These are phyloP conservation scores for Bombus balteatus DNA, from an alignment of 1,140 invertebrate species.

Conservation along the genomic window DNA sequence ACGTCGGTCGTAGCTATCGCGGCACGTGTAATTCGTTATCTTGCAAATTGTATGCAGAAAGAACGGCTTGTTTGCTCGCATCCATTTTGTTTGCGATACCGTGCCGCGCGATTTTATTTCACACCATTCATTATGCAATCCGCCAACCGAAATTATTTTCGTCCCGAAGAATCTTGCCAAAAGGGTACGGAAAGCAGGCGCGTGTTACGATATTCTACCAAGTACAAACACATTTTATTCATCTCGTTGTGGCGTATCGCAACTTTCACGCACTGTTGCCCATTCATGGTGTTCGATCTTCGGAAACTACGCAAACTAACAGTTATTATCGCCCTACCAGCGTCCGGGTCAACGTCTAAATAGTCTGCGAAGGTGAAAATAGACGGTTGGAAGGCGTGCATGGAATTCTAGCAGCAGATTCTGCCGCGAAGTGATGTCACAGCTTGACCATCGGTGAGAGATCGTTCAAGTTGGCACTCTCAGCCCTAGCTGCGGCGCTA, in stretches of 20 bases:
- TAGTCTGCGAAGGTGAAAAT: conserved; percentile 21
- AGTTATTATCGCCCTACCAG: background rate
- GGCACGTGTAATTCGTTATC: conserved; percentile 26
- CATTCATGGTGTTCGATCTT: background rate
- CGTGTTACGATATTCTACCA: too few species aligned
- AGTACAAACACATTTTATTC: background rate
- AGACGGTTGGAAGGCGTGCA: background rate
- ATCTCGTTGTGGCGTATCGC: too few species aligned
- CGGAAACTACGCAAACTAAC: background rate
- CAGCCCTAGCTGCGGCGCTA: background rate
- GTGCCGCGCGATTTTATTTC: conserved; percentile 17
- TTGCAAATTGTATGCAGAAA: background rate
- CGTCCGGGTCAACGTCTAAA: background rate
- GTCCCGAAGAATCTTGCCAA: conserved; percentile 41
- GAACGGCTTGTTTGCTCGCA: conserved; percentile 9
- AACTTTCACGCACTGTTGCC: background rate
- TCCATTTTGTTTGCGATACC: background rate
- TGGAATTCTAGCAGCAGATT: conserved; percentile 34
- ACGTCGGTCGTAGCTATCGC: background rate
- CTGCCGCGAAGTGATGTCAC: conserved; percentile 42
- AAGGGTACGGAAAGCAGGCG: background rate
- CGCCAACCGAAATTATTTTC: conserved; percentile 26
- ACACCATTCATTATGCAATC: conserved; percentile 22
- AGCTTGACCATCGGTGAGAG: conserved; percentile 51
- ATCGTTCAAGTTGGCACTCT: conserved; percentile 63